phyloP scores from a whole-genome alignment of 2,888 invertebrate genomes.

The Gari tellinella region DNA sequence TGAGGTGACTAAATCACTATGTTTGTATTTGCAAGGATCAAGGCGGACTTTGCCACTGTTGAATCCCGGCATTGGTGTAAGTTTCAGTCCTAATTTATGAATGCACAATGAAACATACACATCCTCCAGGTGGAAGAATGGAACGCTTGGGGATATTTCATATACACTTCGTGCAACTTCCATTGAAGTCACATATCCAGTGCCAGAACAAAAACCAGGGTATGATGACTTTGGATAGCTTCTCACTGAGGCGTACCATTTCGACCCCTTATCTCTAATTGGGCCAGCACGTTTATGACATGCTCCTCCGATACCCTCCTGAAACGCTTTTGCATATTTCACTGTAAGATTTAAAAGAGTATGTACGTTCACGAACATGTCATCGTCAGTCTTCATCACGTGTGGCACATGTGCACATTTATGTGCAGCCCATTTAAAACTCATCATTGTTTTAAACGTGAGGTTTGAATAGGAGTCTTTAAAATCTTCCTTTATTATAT shows the following conservation, averaged over 20 bases:
- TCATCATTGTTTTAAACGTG: constrained; percentile 64
- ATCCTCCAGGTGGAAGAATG: constrained; percentile 77
- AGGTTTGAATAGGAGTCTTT: constrained; percentile 59
- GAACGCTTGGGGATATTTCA: constrained; percentile 66
- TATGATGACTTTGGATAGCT: constrained; percentile 67
- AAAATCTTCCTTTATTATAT: constrained; percentile 64
- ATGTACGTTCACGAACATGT: constrained; percentile 70
- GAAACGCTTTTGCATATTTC: constrained; percentile 19
- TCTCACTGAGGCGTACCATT: constrained; percentile 71
- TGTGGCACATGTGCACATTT: constrained; percentile 51
- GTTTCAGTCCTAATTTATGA: constrained; percentile 54
- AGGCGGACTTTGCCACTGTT: constrained; percentile 29
- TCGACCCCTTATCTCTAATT: constrained; percentile 64
- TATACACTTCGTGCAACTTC: constrained; percentile 63
- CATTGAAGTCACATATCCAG: constrained; percentile 71
- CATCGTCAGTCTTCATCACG: constrained; percentile 71
- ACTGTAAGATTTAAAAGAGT: constrained; percentile 42
- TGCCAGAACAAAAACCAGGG: constrained; percentile 76
- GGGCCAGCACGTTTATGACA: constrained; percentile 58
- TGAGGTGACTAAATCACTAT: constrained; percentile 48
- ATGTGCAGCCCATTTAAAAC: constrained; percentile 57
- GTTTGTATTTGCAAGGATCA: constrained; percentile 60
- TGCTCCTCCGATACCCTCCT: constrained; percentile 58
- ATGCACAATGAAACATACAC: constrained; percentile 73
- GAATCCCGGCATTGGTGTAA: constrained; percentile 62